Conservation (phyloP, 2,113 vertebrate species). For the Pseudopipra pipra region DNA sequence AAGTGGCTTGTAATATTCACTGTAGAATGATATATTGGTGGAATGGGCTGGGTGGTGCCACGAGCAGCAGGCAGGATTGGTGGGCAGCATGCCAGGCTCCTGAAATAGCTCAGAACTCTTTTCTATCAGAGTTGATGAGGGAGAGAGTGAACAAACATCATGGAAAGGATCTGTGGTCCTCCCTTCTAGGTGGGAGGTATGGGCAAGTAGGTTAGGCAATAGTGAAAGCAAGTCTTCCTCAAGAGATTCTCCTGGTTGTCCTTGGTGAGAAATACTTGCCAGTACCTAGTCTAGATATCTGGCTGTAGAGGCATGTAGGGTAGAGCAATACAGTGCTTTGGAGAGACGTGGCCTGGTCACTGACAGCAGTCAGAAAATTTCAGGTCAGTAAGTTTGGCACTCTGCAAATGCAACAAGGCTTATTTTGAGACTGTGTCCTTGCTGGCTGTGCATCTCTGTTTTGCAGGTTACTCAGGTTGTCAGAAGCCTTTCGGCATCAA, state of each 20-base stretch:
- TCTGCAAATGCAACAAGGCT: neutral
- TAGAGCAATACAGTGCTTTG: neutral
- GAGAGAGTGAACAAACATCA: neutral
- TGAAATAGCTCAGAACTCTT: neutral
- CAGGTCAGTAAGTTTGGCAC: neutral
- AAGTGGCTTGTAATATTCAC: neutral
- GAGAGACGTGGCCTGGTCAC: neutral
- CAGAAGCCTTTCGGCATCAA: neutral
- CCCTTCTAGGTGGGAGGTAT: neutral
- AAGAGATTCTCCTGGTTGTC: neutral
- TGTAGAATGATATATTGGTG: neutral
- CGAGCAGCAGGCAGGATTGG: neutral
- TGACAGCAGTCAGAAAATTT: neutral
- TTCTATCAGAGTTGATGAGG: neutral
- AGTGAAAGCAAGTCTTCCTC: neutral
- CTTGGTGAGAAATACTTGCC: neutral
- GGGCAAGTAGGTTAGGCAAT: neutral
- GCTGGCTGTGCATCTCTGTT: neutral
- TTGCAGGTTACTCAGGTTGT: neutral
- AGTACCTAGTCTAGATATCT: neutral
- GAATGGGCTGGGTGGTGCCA: neutral
- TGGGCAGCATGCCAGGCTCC: neutral
- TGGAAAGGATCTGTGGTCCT: neutral
- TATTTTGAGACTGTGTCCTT: neutral
- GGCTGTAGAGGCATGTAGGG: neutral